phyloP scores from a whole-genome alignment of 2,113 vertebrate genomes.

The Struthidea cinerea region DNA sequence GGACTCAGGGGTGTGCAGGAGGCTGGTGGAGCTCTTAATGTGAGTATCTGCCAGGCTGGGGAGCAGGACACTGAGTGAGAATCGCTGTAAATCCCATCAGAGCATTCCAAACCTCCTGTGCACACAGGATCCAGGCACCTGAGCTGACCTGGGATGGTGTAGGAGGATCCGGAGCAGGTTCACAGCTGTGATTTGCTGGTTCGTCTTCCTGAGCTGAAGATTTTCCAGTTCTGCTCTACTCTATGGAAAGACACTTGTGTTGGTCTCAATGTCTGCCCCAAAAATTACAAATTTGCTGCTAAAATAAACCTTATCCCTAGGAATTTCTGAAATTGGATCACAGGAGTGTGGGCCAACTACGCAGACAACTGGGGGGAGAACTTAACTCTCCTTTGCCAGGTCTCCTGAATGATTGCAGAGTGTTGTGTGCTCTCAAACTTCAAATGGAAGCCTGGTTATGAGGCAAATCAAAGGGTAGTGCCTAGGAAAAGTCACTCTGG shows the following conservation, averaged over 20 bases:
- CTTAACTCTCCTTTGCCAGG: not conserved
- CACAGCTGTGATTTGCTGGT: not conserved
- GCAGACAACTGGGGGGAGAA: not conserved
- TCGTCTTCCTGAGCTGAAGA: not conserved
- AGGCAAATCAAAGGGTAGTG: not conserved
- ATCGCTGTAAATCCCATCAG: fast-evolving
- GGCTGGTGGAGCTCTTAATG: conserved; percentile 95
- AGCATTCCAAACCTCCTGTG: fast-evolving
- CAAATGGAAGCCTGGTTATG: not conserved
- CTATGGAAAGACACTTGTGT: not conserved
- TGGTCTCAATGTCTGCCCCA: not conserved
- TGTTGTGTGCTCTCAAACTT: not conserved
- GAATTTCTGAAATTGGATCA: not conserved
- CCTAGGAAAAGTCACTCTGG: not conserved
- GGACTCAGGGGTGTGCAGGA: conserved; percentile 94
- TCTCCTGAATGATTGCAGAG: not conserved
- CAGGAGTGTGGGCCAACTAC: not conserved
- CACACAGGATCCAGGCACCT: fast-evolving
- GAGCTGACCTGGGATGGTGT: not conserved
- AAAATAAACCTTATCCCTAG: not conserved
- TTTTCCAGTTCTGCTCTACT: not conserved
- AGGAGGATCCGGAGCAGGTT: not conserved
- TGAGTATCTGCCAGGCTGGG: conserved; percentile 64
- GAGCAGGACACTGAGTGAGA: fast-evolving
- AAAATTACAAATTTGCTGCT: not conserved